Base-by-base conservation (phyloP, 2,113 vertebrate species). In the Protomyctophum bolini region DNA sequence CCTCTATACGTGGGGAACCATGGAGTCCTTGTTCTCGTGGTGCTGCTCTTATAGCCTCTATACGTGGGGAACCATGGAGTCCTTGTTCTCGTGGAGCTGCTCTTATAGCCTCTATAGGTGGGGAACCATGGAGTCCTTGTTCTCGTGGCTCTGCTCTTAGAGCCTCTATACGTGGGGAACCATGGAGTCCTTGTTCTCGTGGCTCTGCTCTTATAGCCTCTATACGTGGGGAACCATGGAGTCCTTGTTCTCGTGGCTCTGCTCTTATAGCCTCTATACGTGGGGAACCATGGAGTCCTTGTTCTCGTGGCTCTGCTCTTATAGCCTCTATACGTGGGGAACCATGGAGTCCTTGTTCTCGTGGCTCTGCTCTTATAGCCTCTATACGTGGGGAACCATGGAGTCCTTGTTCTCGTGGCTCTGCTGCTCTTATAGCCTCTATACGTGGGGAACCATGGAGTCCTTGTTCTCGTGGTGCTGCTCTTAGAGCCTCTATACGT, bases 71-170 rank as follows among this genome's bases (percentile, higher is more conserved):
- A 41, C 33, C 33, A 41, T 41, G 1, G 4, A 41, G 33, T 41
- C 33, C 21, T 21, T 21, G 33, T 41, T 0, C 77, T 81, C 78
- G 74, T 73, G n/a, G n/a, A n/a, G n/a, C n/a, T n/a, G n/a, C n/a
- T n/a, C n/a, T n/a, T n/a, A n/a, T n/a, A n/a, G n/a, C 11, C 8
- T 12, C n/a, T 21, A 21, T 21, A n/a, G 1, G 52, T 54, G 52
- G 52, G n/a, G 11, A 41, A 41, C 33, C 33, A 41, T 41, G 1
- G 4, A 41, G 33, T 41, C 33, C 21, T 21, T 21, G 33, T 41
- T 0, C 77, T 81, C 78, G 74, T 73, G n/a, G n/a, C n/a, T n/a
- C n/a, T n/a, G n/a, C n/a, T n/a, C n/a, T n/a, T n/a, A n/a, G n/a
- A n/a, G n/a, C 11, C 8, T 12, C n/a, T 21, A 21, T 21, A n/a